Conservation (phyloP, 1,140 invertebrate species). For the Drosophila lini region DNA sequence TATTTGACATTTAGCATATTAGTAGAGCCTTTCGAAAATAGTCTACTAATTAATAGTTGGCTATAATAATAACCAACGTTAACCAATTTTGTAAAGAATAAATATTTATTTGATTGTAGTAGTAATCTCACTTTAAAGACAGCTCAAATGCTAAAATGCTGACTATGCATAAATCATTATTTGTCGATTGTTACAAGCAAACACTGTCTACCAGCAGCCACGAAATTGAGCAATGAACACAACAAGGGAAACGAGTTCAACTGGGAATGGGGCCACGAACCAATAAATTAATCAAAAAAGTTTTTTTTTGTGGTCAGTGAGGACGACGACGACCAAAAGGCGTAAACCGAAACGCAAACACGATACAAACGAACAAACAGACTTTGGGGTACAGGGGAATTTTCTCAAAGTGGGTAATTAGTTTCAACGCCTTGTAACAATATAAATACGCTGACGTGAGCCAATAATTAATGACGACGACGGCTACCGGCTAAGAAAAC, state of each 20-base stretch:
- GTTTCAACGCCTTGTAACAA: constrained; percentile 58
- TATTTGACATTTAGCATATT: constrained; percentile 8
- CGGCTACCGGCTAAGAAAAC: constrained; percentile 1
- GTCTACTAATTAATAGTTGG: neutral
- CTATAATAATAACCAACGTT: neutral
- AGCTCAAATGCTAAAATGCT: constrained; percentile 15
- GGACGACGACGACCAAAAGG: constrained; percentile 27
- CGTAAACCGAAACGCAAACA: constrained; percentile 47
- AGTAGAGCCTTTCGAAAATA: neutral
- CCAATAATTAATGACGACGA: constrained; percentile 46
- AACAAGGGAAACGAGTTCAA: constrained; percentile 4
- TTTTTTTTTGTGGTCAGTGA: constrained; percentile 30
- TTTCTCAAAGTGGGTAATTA: constrained; percentile 48
- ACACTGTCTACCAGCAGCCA: constrained; percentile 17
- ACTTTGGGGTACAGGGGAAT: neutral
- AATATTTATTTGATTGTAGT: neutral
- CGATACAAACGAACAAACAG: constrained; percentile 12
- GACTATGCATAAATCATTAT: constrained; percentile 54
- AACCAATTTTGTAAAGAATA: too few species aligned
- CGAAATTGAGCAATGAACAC: constrained; percentile 15
- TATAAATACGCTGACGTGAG: constrained; percentile 52
- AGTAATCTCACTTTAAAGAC: constrained; percentile 10
- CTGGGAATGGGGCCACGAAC: constrained; percentile 17
- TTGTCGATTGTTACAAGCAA: constrained; percentile 43
- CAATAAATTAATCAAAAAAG: constrained; percentile 53